Base-by-base conservation (phyloP, 2,888 invertebrate species). In the Macrophya alboannulata region DNA sequence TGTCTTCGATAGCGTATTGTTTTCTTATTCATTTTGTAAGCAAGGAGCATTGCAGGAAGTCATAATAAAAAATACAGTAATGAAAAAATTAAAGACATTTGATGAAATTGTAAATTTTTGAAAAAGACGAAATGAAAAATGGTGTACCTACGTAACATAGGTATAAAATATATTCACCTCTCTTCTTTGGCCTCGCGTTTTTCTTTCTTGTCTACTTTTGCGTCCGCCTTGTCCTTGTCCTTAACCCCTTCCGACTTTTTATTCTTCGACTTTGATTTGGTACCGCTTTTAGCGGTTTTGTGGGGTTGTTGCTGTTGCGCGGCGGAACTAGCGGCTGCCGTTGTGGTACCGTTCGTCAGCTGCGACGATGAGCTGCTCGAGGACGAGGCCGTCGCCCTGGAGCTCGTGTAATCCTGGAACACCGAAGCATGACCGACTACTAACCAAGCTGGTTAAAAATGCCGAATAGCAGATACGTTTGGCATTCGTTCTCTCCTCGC, bases 361-460 rank as follows among this genome's bases (percentile, higher is more conserved):
- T 89, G 91, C 82, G 86, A 83, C 68, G 83, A 83, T 51, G 83
- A 86, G 81, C 89, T 88, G 84, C 89, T 88, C 82, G 90, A 88
- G 87, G 90, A 89, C 55, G 92, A 91, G 86, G 91, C 91, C 87
- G 93, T 91, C 86, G 92, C 90, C 89, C 92, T 91, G 87, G 88
- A 91, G 88, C 90, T 92, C 85, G 92, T 92, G 86, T 93, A 93
- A 88, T 93, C 93, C 93, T 93, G 90, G 86, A 81, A 62, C 81
- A 81, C 81, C 62, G 37, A 81, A 81, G 40, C 62, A 62, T 40
- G 40, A 59, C 81, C 43, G 15, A 62, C 62, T 59, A 51, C 59
- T 59, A 59, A 81, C 40, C 15, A 62, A 31, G 31, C 77, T 55
- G 48, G 43, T 25, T 45, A 45, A 74, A 45, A 21, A 45, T 74